Evolutionary conservation across 2,113 vertebrate genomes (phyloP).

Genomic region (Amphilophus citrinellus): DNA sequence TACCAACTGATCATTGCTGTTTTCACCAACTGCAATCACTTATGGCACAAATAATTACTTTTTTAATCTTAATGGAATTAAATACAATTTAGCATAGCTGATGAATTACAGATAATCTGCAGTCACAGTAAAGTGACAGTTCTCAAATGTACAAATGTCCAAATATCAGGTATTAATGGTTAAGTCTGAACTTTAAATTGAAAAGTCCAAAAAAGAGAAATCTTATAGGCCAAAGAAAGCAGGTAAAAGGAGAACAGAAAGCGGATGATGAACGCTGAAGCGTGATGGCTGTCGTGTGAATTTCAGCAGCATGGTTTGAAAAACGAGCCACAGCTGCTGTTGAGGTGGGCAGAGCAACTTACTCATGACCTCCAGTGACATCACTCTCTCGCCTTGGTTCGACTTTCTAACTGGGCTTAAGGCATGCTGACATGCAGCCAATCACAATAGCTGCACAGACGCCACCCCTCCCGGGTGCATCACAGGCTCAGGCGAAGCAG

Average conservation of each 20-base stretch:
- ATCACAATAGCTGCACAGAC: constrained; percentile 51
- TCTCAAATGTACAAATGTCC: too few species aligned
- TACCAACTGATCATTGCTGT: too few species aligned
- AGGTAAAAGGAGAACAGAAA: background rate
- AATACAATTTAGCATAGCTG: background rate
- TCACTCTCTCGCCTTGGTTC: constrained; percentile 41
- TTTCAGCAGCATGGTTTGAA: background rate
- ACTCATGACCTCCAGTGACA: constrained; percentile 44
- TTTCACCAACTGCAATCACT: too few species aligned
- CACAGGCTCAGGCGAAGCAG: constrained; percentile 55
- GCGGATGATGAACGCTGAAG: constrained; percentile 17
- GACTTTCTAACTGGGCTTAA: constrained; percentile 55
- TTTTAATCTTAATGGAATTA: too few species aligned
- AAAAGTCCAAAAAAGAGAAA: background rate
- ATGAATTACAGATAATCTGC: background rate
- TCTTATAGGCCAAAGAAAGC: background rate
- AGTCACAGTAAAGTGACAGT: background rate
- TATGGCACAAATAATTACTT: too few species aligned
- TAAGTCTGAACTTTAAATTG: background rate
- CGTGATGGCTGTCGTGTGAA: constrained; percentile 22
- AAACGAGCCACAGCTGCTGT: background rate
- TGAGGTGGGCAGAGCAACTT: constrained; percentile 46
- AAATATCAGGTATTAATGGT: background rate
- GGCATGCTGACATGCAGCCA: constrained; percentile 79
- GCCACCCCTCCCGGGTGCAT: constrained; percentile 52